Conservation (phyloP, 2,113 vertebrate genomes). For the Meles meles region DNA sequence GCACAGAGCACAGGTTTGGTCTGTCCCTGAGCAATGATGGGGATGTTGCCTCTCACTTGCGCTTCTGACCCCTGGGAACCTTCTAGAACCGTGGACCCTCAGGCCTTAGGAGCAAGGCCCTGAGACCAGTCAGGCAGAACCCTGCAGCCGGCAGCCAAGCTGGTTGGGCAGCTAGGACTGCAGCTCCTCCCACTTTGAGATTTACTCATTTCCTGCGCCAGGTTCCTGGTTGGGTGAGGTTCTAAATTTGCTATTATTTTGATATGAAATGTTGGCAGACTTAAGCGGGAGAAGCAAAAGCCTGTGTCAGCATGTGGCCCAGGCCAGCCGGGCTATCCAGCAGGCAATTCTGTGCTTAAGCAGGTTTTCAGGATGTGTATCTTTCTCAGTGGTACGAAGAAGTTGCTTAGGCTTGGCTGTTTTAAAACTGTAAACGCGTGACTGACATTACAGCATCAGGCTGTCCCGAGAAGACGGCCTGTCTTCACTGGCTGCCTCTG, state of each 20-base stretch:
- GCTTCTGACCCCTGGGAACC: not conserved
- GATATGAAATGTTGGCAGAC: constrained; percentile 30
- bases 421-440: constrained; percentile 55
- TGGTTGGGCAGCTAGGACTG: not conserved
- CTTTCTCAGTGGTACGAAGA: constrained; percentile 13
- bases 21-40: not conserved
- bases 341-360: not conserved
- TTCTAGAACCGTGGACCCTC: not conserved
- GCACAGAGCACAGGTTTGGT: not conserved
- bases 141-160: too few species aligned
- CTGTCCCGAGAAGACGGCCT: not conserved
- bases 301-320: not conserved
- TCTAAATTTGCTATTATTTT: constrained; percentile 53
- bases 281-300: constrained; percentile 15
- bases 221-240: not conserved
- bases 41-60: not conserved
- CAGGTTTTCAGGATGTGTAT: not conserved
- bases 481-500: not conserved
- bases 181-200: not conserved
- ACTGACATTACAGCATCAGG: constrained; percentile 32
- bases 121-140: not conserved
- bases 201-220: not conserved
- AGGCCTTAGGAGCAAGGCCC: not conserved
- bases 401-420: constrained; percentile 57
- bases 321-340: not conserved